A percentile compares a stretch with the other conserved stretches of the same genome.
phyloP scores from a whole-genome alignment of 2,888 invertebrate genomes.

The Drosophila pseudotakahashii region DNA sequence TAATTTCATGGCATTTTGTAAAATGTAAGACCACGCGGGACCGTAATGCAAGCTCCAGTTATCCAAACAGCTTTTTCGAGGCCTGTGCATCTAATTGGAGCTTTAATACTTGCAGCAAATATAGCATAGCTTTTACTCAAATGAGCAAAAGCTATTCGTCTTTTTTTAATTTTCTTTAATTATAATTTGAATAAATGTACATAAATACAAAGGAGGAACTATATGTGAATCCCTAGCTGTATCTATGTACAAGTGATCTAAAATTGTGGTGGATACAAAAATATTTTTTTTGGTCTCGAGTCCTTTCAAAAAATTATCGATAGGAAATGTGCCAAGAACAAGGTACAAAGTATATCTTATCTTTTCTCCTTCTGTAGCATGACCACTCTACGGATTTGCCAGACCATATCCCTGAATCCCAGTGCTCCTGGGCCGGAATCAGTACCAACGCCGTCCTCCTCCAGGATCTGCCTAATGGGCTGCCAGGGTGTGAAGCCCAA shows the following conservation, averaged over 20 bases:
- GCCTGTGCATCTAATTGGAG: slow-evolving; percentile 27
- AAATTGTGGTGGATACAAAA: too few relatives aligned
- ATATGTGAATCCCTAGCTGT: too few relatives aligned
- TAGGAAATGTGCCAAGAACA: not conserved
- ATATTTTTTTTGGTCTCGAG: too few relatives aligned
- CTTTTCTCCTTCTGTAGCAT: slow-evolving; percentile 36
- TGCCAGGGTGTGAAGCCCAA: slow-evolving; percentile 58
- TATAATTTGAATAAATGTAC: slow-evolving; percentile 1
- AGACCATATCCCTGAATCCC: slow-evolving; percentile 60
- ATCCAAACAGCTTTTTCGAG: slow-evolving; percentile 49
- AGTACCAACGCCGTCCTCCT: not conserved
- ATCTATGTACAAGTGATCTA: too few relatives aligned
- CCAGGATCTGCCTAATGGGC: slow-evolving; percentile 73
- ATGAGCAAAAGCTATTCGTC: slow-evolving; percentile 7
- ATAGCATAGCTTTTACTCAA: slow-evolving; percentile 60
- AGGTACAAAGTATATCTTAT: too few relatives aligned
- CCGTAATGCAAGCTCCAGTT: slow-evolving; percentile 61
- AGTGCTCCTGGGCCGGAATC: not conserved
- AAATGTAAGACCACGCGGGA: slow-evolving; percentile 32
- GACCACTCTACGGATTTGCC: slow-evolving; percentile 62
- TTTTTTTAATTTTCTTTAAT: slow-evolving; percentile 5
- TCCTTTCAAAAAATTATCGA: not conserved
- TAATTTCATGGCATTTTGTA: slow-evolving; percentile 27
- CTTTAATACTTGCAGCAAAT: slow-evolving; percentile 33
- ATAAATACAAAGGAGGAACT: not conserved